Base-by-base conservation (phyloP, 2,113 vertebrate genomes). In the Apteryx owenii region DNA sequence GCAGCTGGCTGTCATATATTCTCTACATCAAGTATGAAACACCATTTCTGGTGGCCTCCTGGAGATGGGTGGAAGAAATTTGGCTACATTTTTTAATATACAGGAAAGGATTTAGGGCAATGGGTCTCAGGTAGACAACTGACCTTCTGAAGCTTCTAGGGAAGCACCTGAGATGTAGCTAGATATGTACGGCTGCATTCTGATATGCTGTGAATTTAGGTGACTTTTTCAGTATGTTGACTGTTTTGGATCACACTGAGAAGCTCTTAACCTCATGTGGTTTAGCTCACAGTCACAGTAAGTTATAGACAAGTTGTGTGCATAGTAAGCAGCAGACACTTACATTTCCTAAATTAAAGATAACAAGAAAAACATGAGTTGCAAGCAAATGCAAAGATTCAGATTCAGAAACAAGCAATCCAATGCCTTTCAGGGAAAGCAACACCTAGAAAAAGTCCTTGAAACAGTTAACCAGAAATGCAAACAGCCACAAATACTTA, bases 51-150 rank as follows among this genome's bases (percentile, higher is more conserved):
- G 25, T 54, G 33, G 29, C 40, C 26, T 91, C 85, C 26, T 28
- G 58, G 33, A 88, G 20, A 77, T 9, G 7, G 10, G 15, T 38
- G 7, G 56, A 93, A 80, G 22, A 29, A 7, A 80, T 1, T 10
- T 65, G 42, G 17, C 29, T 11, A 75, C 6, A 22, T 38, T 65
- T 77, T 64, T 68, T 69, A 56, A 81, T 12, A 84, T 5, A 68
- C 7, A 36, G 78, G 22, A 84, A 72, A 81, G 38, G 0, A 76
- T 48, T 85, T 13, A 85, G 62, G 19, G 12, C 73, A 87, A 38
- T 0, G 0, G 44, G n/a, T 23, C 60, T 75, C 38, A 60, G 33
- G 56, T 6, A 20, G 62, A 56, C 28, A 76, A 58, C 0, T 72
- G 69, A 81, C 21, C 53, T 72, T 70, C 38, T 66, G 71, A 72